Evolutionary conservation across 2,113 vertebrate genomes (phyloP).

Genomic region (Gobio gobio): DNA sequence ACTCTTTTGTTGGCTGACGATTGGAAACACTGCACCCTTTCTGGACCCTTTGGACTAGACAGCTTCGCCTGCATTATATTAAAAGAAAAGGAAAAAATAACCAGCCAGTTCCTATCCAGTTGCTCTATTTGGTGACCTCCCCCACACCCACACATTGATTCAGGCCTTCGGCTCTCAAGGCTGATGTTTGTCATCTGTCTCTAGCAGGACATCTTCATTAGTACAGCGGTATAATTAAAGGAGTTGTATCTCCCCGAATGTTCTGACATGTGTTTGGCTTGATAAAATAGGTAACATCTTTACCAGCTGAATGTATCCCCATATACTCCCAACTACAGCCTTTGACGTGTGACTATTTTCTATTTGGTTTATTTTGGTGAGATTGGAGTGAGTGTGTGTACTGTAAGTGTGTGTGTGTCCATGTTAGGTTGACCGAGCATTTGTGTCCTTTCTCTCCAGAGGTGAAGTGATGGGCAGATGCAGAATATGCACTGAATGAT

Average conservation of each 20-base stretch:
- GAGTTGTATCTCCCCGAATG: slow-evolving; percentile 31
- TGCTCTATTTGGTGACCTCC: not conserved
- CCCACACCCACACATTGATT: not conserved
- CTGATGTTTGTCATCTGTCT: slow-evolving; percentile 16
- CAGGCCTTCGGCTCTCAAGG: slow-evolving; percentile 5
- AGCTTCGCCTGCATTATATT: slow-evolving; percentile 19
- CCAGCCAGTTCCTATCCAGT: not conserved
- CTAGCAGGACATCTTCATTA: slow-evolving; percentile 28
- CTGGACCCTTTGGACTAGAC: slow-evolving; percentile 9
- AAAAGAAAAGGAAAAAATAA: not conserved
- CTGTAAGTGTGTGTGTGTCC: slow-evolving; percentile 46
- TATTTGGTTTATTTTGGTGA: slow-evolving; percentile 61
- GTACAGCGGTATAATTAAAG: slow-evolving; percentile 16
- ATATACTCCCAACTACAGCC: slow-evolving; percentile 64
- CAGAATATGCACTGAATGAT: slow-evolving; percentile 68
- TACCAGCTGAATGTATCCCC: slow-evolving; percentile 68
- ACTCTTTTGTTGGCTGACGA: slow-evolving; percentile 22
- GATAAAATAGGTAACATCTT: slow-evolving; percentile 64
- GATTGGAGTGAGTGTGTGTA: slow-evolving; percentile 62
- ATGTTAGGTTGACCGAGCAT: slow-evolving; percentile 62
- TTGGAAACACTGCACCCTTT: slow-evolving; percentile 24
- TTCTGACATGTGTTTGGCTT: slow-evolving; percentile 62
- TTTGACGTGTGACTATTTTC: slow-evolving; percentile 56
- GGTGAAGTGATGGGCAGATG: slow-evolving; percentile 63
- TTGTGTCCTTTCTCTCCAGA: slow-evolving; percentile 65